Conservation (phyloP, 2,113 vertebrate genomes). For the Microtus pennsylvanicus region DNA sequence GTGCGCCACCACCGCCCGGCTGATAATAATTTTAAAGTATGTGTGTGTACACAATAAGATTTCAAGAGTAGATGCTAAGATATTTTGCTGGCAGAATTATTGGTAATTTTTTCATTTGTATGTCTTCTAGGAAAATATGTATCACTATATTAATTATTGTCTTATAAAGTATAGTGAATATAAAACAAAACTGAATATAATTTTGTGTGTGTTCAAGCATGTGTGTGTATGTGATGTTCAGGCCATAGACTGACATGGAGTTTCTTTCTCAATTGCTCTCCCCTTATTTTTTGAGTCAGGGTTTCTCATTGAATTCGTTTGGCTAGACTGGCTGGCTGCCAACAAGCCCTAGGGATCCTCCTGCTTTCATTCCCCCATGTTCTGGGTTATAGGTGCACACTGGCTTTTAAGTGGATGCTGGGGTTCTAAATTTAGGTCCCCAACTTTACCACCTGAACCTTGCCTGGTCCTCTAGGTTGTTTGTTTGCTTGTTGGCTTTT, state of each 20-base stretch:
- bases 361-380: too few relatives aligned
- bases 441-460: neutral
- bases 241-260: too few relatives aligned
- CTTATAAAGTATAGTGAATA: constrained; percentile 12
- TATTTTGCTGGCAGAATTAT: neutral
- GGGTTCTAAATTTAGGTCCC: neutral
- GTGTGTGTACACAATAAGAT: neutral
- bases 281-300: neutral
- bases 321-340: neutral
- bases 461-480: neutral
- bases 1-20: too few relatives aligned
- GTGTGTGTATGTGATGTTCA: neutral
- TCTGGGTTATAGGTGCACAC: neutral
- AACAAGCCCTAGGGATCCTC: neutral
- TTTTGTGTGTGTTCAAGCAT: neutral
- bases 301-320: neutral
- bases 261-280: neutral
- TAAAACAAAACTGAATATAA: constrained; percentile 27
- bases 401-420: neutral
- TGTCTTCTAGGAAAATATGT: constrained; percentile 24
- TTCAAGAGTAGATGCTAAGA: neutral
- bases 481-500: neutral
- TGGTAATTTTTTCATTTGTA: constrained; percentile 45
- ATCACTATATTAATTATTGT: neutral
- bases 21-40: neutral